A percentile compares a stretch with the other conserved stretches of the same genome.
These are phyloP conservation scores for Anastrepha obliqua DNA, from an alignment of 1,140 invertebrate genomes.

Conservation along the genomic window DNA sequence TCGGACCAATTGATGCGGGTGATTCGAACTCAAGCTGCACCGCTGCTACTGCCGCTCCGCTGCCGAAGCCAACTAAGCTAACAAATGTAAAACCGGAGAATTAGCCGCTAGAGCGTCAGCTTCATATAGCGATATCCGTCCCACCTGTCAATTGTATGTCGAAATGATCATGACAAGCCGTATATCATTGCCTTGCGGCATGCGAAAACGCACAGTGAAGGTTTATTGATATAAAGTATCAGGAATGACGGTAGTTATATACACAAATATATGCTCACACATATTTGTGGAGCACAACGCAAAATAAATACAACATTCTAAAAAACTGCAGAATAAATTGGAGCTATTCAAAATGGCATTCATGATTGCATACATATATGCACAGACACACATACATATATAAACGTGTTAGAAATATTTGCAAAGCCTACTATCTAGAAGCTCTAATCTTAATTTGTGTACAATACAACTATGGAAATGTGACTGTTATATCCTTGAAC, in stretches of 20 bases:
- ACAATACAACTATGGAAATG: background rate
- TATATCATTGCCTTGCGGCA: background rate
- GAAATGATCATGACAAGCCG: constrained; percentile 32
- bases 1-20: constrained; percentile 19
- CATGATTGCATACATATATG: background rate
- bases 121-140: background rate
- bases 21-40: background rate
- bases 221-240: background rate
- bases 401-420: no score
- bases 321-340: constrained; percentile 29
- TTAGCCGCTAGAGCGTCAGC: background rate
- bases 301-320: constrained; percentile 29
- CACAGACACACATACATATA: background rate
- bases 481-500: constrained; percentile 41
- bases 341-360: background rate
- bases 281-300: no score
- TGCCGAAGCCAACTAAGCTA: background rate
- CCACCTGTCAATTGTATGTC: constrained; percentile 30
- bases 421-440: background rate
- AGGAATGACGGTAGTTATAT: background rate
- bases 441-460: constrained; percentile 29
- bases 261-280: background rate
- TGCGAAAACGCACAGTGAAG: constrained; percentile 11
- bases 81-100: background rate
- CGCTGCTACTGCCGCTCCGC: background rate